phyloP scores from a whole-genome alignment of 2,797 vertebrate species.

The Enteromius fasciolatus region DNA sequence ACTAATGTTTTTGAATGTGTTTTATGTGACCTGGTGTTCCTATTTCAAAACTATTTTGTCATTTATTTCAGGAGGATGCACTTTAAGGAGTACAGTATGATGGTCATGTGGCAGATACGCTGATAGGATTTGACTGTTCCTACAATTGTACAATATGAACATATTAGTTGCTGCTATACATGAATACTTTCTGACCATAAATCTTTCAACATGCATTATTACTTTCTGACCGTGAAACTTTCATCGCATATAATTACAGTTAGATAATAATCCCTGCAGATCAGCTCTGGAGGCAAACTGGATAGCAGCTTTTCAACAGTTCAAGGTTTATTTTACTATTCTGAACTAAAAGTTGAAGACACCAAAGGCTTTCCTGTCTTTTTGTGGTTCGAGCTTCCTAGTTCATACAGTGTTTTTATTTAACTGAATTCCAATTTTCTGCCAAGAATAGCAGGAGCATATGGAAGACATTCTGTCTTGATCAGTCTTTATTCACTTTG shows the following conservation, averaged over 20 bases:
- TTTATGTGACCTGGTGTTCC: neutral
- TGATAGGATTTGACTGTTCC: neutral
- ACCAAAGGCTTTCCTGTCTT: constrained; percentile 39
- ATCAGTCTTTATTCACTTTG: constrained; percentile 9
- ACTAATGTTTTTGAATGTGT: constrained; percentile 5
- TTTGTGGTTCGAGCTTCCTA: constrained; percentile 20
- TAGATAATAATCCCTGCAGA: constrained; percentile 30
- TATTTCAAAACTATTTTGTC: neutral
- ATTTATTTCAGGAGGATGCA: constrained; percentile 23
- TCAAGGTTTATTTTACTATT: constrained; percentile 14
- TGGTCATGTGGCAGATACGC: neutral
- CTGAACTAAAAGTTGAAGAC: constrained; percentile 24
- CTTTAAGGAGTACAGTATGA: constrained; percentile 34
- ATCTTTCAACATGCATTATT: constrained; percentile 12
- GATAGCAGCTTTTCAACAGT: constrained; percentile 27
- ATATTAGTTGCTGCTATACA: constrained; percentile 23
- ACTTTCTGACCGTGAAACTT: neutral
- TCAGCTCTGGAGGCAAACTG: constrained; percentile 13
- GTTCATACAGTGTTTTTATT: constrained; percentile 23
- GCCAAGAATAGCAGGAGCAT: constrained; percentile 39
- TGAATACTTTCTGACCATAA: constrained; percentile 4
- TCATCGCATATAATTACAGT: constrained; percentile 11
- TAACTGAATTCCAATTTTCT: constrained; percentile 12
- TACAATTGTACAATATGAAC: constrained; percentile 1
- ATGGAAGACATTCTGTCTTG: constrained; percentile 19